phyloP scores from a whole-genome alignment of 2,888 invertebrate species.

The Hipparchia semele region DNA sequence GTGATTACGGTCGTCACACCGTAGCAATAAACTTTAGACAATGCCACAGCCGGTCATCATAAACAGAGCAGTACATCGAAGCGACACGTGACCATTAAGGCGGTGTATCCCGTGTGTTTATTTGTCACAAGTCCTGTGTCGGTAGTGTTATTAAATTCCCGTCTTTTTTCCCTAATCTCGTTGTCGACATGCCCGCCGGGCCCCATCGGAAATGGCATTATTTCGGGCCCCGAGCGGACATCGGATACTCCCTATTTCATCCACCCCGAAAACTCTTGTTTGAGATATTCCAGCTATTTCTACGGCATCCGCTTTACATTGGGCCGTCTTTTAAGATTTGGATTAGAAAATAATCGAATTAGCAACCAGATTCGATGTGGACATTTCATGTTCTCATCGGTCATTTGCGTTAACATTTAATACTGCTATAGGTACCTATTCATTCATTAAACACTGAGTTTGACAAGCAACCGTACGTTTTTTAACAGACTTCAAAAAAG shows the following conservation, averaged over 20 bases:
- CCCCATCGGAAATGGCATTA: conserved; percentile 79
- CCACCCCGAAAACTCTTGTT: conserved; percentile 57
- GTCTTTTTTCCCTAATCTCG: conserved; percentile 73
- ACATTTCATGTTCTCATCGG: not conserved
- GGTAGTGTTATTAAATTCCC: conserved; percentile 73
- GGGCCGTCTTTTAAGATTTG: conserved; percentile 44
- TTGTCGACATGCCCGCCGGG: conserved; percentile 70
- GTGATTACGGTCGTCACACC: too few species aligned
- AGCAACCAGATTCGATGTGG: conserved; percentile 10
- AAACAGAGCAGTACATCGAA: conserved; percentile 35
- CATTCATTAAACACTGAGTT: too few species aligned
- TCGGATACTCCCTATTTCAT: conserved; percentile 61
- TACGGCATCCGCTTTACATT: conserved; percentile 54
- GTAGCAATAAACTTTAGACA: not conserved
- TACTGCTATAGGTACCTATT: too few species aligned
- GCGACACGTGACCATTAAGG: conserved; percentile 50
- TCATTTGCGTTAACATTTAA: too few species aligned
- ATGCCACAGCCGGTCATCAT: not conserved
- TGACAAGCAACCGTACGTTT: too few species aligned
- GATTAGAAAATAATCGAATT: conserved; percentile 35
- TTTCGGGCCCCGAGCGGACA: conserved; percentile 64
- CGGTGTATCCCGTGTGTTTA: conserved; percentile 47
- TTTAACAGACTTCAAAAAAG: too few species aligned
- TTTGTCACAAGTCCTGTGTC: conserved; percentile 61
- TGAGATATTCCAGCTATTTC: conserved; percentile 60